Evolutionary conservation across 2,797 vertebrate species (phyloP).

Genomic region (Limosa lapponica): DNA sequence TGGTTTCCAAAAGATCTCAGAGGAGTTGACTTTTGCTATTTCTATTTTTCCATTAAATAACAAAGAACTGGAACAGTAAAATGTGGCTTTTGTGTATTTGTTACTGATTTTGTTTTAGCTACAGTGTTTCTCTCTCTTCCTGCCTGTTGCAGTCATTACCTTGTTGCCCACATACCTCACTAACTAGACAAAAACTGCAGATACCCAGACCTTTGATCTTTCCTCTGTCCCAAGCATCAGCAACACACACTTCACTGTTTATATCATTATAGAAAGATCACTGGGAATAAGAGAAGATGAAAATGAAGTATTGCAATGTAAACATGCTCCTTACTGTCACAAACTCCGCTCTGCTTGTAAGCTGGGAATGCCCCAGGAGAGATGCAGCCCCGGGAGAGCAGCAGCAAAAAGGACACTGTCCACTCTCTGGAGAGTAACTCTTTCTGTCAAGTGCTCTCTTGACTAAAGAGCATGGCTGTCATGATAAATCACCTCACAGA

Average conservation of each 20-base stretch:
- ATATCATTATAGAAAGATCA: neutral
- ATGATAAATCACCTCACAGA: neutral
- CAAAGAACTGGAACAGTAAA: neutral
- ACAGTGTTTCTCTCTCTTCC: neutral
- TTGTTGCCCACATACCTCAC: neutral
- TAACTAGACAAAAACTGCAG: neutral
- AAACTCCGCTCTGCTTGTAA: neutral
- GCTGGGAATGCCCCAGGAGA: neutral
- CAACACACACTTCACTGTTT: neutral
- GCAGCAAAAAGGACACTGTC: neutral
- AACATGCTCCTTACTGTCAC: neutral
- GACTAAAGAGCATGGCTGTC: neutral
- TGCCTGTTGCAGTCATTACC: neutral
- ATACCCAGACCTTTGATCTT: neutral
- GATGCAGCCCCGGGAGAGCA: neutral
- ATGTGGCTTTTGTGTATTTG: neutral
- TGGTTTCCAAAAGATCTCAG: neutral
- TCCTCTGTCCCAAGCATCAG: neutral
- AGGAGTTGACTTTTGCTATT: neutral
- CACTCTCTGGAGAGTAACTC: neutral
- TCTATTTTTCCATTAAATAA: neutral
- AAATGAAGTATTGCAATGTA: neutral
- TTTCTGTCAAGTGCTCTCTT: neutral
- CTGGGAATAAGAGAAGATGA: neutral
- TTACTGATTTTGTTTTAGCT: neutral